Evolutionary conservation across 2,113 vertebrate species (phyloP).

Genomic region (Plestiodon gilberti): DNA sequence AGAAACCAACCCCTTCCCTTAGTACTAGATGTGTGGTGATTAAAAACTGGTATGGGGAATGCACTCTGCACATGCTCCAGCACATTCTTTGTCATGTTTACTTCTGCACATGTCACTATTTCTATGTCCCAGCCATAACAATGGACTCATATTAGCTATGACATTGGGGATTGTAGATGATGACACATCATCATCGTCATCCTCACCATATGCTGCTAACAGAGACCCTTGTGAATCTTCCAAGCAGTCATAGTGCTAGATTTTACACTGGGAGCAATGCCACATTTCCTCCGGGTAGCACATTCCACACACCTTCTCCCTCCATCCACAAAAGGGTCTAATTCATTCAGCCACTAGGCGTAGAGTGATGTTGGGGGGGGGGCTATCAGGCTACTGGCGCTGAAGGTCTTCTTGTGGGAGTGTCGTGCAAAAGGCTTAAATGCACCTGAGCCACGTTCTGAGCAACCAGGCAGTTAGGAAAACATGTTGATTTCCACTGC

Average conservation of each 20-base stretch:
- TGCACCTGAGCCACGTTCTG: not conserved
- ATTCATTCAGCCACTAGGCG: not conserved
- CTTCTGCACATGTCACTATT: not conserved
- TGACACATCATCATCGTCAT: too few relatives aligned
- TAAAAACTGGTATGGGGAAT: not conserved
- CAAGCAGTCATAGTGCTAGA: not conserved
- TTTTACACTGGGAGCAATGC: not conserved
- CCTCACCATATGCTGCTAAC: not conserved
- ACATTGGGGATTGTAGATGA: too few relatives aligned
- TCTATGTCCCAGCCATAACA: not conserved
- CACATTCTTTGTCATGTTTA: not conserved
- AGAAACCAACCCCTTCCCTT: not conserved
- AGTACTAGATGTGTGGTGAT: not conserved
- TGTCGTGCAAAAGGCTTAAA: not conserved
- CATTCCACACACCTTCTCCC: not conserved
- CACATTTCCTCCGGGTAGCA: not conserved
- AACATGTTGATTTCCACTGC: not conserved
- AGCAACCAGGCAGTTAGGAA: not conserved
- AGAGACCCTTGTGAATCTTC: not conserved
- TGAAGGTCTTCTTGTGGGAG: not conserved
- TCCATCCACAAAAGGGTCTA: not conserved
- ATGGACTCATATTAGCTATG: too few relatives aligned
- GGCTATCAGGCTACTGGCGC: too few relatives aligned
- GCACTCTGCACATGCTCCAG: not conserved
- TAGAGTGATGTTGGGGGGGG: not conserved